phyloP scores from a whole-genome alignment of 2,113 vertebrate genomes.

The Gobio gobio region DNA sequence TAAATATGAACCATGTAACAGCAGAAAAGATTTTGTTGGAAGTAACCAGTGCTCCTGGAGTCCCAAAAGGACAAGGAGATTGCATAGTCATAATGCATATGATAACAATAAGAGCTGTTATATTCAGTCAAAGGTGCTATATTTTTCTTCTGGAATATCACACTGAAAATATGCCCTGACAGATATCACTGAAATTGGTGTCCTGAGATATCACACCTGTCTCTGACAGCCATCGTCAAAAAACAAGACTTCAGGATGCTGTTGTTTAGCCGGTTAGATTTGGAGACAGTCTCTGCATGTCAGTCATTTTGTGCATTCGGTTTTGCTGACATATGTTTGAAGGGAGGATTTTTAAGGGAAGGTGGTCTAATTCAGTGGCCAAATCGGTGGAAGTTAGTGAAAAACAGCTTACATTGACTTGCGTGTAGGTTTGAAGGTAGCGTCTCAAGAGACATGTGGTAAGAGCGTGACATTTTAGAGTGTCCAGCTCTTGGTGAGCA shows the following conservation, averaged over 20 bases:
- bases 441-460: neutral
- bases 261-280: neutral
- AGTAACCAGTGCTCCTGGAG: neutral
- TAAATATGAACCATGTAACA: neutral
- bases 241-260: neutral
- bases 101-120: neutral
- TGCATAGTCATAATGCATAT: neutral
- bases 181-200: neutral
- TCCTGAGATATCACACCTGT: neutral
- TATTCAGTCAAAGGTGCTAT: neutral
- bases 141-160: neutral
- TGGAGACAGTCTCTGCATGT: neutral
- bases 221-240: neutral
- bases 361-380: neutral
- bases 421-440: neutral
- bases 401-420: neutral
- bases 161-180: neutral
- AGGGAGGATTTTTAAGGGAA: constrained; percentile 3
- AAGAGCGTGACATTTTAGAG: constrained; percentile 28
- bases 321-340: neutral
- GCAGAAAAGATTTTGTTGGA: neutral
- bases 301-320: neutral
- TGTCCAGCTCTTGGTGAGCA: constrained; percentile 1
- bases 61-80: neutral
- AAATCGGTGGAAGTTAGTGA: neutral